phyloP scores from a whole-genome alignment of 64 coral and sea anemone species.

The Platygyra sinensis region DNA sequence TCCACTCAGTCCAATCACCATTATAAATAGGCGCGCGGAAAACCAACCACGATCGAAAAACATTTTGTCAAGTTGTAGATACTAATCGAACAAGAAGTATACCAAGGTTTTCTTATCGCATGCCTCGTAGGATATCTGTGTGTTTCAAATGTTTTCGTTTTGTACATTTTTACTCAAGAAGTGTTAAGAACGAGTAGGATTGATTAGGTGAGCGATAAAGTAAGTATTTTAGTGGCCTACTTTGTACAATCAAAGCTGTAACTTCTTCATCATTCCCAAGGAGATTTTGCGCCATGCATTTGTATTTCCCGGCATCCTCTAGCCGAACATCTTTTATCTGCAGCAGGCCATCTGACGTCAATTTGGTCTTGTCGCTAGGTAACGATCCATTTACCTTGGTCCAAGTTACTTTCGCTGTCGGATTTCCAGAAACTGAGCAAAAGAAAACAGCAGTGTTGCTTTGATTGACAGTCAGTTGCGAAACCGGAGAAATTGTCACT shows the following conservation, averaged over 20 bases:
- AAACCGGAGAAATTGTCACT: background rate
- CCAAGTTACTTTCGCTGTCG: background rate
- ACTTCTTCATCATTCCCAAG: background rate
- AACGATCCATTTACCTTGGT: background rate
- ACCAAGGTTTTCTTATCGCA: too few species aligned
- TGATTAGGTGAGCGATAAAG: too few species aligned
- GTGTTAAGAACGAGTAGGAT: background rate
- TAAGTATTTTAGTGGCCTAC: background rate
- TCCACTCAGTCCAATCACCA: too few species aligned
- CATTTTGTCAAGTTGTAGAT: too few species aligned
- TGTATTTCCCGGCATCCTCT: conserved; percentile 3
- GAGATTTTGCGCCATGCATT: background rate
- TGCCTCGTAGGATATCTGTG: too few species aligned
- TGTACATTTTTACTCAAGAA: too few species aligned
- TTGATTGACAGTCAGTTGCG: background rate
- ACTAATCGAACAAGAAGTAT: background rate
- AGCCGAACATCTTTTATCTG: background rate
- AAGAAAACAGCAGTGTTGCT: background rate
- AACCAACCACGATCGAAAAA: too few species aligned
- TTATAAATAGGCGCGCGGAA: too few species aligned
- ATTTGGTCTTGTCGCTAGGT: background rate
- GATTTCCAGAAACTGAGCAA: conserved; percentile 4
- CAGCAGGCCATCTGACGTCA: background rate
- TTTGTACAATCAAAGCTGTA: background rate
- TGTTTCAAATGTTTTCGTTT: too few species aligned